phyloP scores from a whole-genome alignment of 2,888 invertebrate genomes.

The Odontocolon sp. region DNA sequence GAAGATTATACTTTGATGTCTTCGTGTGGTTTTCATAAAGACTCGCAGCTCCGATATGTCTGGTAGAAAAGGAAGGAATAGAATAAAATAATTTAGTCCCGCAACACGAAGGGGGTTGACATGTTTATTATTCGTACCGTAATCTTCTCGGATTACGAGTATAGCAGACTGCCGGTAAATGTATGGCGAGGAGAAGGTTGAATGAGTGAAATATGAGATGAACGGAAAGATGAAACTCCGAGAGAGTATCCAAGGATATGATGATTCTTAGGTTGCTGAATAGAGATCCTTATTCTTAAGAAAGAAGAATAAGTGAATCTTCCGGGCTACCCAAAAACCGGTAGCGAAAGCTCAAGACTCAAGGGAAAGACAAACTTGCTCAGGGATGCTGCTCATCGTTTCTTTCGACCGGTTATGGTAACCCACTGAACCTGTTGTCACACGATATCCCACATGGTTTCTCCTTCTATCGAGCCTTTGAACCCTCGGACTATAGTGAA shows the following conservation, averaged over 20 bases:
- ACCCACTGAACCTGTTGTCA: slow-evolving; percentile 70
- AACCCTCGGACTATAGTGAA: neutral
- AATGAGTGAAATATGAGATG: slow-evolving; percentile 58
- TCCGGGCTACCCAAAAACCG: slow-evolving; percentile 46
- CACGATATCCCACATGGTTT: slow-evolving; percentile 65
- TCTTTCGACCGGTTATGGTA: slow-evolving; percentile 51
- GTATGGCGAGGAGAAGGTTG: slow-evolving; percentile 35
- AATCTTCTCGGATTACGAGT: slow-evolving; percentile 76
- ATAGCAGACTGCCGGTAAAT: no score
- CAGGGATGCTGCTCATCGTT: slow-evolving; percentile 23
- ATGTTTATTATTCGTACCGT: slow-evolving; percentile 74
- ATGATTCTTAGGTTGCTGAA: slow-evolving; percentile 28
- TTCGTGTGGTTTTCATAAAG: slow-evolving; percentile 50
- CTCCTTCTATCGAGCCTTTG: slow-evolving; percentile 14
- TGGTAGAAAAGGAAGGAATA: neutral
- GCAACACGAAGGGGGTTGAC: slow-evolving; percentile 69
- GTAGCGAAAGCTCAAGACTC: slow-evolving; percentile 51
- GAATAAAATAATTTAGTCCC: slow-evolving; percentile 54
- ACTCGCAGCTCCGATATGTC: neutral
- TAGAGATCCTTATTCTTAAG: slow-evolving; percentile 39
- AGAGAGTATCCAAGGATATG: slow-evolving; percentile 29
- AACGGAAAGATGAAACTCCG: slow-evolving; percentile 26
- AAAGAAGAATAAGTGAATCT: slow-evolving; percentile 30
- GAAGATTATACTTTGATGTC: slow-evolving; percentile 7
- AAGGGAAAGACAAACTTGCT: slow-evolving; percentile 25